Evolutionary conservation across 2,797 vertebrate species (phyloP), one percentile per base, ranked within the genome.

Genomic region (Karalla daura): DNA sequence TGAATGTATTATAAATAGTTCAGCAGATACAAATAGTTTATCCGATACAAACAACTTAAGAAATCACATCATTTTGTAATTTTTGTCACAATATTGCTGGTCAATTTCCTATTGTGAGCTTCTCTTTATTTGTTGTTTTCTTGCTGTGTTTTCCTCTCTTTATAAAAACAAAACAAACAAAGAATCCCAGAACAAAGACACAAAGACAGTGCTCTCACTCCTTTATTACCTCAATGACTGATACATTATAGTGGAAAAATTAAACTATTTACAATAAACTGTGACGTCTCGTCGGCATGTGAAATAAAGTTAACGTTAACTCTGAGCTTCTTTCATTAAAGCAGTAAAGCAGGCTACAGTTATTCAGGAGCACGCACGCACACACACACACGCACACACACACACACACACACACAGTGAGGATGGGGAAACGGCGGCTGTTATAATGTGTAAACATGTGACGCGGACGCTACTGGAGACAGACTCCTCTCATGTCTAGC

Each of bases 201-300:
- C n/a, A n/a, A n/a, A n/a, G n/a, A n/a, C n/a, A 80, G 44, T 56
- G 78, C 63, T 90, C 63, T 90, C 62, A 84, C 81, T 81, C 72
- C 71, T 92, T 93, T 93, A 91, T 91, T 92, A 86, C 80, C 80
- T 86, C 83, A 74, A 81, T 60, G 63, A 78, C 84, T 64, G 80
- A 88, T 83, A 86, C 88, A 78, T 60, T 79, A 76, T 74, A 70
- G 89, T 91, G 88, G 74, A 90, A 90, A 90, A 86, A 81, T 84
- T 35, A 67, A 85, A 76, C 59, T 89, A 88, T 91, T 77, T 93
- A 91, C 92, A 93, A 88, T 86, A 84, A 83, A 87, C n/a, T 76
- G 86, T 87, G 80, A 84, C 69, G 50, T 60, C 62, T 35, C 76
- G 56, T 78, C 75, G 70, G 51, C 55, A 54, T 72, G 72, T 80